Conservation (phyloP, 2,113 vertebrate genomes). For the Todiramphus saurophagus region DNA sequence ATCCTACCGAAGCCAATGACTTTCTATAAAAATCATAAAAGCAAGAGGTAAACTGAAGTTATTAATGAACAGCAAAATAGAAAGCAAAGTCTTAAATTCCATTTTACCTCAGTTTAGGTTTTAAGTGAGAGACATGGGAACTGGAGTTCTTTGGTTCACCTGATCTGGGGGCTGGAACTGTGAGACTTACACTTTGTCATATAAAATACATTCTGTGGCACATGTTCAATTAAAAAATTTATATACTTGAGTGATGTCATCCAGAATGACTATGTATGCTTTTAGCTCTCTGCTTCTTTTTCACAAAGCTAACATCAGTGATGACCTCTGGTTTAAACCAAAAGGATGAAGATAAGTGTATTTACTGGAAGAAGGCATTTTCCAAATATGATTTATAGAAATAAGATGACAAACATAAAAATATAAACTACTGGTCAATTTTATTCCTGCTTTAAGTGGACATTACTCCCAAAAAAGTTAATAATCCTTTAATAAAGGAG, state of each 20-base stretch:
- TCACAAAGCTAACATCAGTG: not conserved
- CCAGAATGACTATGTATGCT: not conserved
- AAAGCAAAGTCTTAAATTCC: not conserved
- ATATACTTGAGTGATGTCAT: not conserved
- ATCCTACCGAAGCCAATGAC: not conserved
- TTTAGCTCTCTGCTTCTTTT: not conserved
- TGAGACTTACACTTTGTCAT: not conserved
- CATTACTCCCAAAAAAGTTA: not conserved
- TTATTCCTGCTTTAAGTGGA: not conserved
- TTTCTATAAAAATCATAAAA: not conserved
- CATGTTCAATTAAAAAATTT: not conserved
- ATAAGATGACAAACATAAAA: not conserved
- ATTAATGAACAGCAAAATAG: not conserved
- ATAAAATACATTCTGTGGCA: not conserved
- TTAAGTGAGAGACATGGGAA: not conserved
- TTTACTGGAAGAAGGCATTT: not conserved
- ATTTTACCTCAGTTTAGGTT: not conserved
- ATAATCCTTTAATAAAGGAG: not conserved
- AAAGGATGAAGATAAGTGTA: not conserved
- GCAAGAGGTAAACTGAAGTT: not conserved
- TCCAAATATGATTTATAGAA: not conserved
- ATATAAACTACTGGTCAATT: not conserved
- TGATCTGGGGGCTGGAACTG: not conserved
- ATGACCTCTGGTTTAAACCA: not conserved
- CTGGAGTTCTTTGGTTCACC: not conserved